Base-by-base conservation (phyloP, 2,797 vertebrate species). In the Crypturellus tataupa region DNA sequence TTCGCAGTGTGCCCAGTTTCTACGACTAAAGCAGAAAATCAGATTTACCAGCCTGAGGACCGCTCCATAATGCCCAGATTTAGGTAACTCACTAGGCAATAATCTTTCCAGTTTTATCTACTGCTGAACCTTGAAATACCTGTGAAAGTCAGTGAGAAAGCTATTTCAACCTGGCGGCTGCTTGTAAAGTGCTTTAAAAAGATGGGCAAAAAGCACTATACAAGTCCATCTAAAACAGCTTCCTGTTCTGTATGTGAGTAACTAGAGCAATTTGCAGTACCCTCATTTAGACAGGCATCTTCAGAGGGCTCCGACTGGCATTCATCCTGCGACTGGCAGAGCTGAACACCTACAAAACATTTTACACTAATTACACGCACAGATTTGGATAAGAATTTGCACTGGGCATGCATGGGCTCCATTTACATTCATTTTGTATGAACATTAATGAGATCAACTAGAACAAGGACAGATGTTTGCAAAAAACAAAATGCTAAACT, bases 241-340 rank as follows among this genome's bases (percentile, higher is more conserved):
- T 85, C 25, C 27, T 60, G 24, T 86, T 86, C 0, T 0, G 56
- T 95, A 95, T 90, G 80, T 42, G 90, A 80, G 67, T 76, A 83
- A 53, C 87, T 94, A 23, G 9, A 87, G 70, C 88, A 91, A 82
- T 94, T 92, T 69, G 47, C 85, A 80, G 69, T 72, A 71, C 46
- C 62, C 84, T 94, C 96, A 89, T 97, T 89, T 94, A 96, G 92
- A 70, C 81, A 1, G 82, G 92, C 69, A n/a, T 80, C 87, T 95
- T 96, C 60, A 42, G 10, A 95, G 56, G 46, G 42, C 72, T 91
- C 89, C 40, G 95, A 42, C 80, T 95, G 91, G 37, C 80, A 53
- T 44, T 10, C 20, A n/a, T 94, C 70, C 71, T 90, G 70, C 64
- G 60, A 37, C 31, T 80, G 69, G 49, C 42, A 84, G 59, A 87